Conservation (phyloP, 37 sponge, comb jelly and placozoan genomes). For the Oscarella lobularis region DNA sequence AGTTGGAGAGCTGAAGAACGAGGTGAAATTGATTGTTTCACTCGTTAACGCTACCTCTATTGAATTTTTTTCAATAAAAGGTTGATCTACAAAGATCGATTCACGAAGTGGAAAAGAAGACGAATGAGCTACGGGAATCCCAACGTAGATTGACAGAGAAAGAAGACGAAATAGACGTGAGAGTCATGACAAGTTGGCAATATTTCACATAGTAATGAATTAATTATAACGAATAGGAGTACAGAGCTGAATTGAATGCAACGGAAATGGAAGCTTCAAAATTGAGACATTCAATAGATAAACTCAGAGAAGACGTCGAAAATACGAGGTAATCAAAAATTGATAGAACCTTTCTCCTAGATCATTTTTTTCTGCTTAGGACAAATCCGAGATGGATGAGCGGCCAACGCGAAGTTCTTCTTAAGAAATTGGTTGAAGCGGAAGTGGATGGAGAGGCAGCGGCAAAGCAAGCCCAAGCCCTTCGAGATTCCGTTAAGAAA, state of each 20-base stretch:
- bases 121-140: not conserved
- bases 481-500: slow-evolving; percentile 32
- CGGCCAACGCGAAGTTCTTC: slow-evolving; percentile 25
- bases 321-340: not conserved
- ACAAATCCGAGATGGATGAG: not conserved
- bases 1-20: slow-evolving; percentile 36
- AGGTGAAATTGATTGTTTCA: slow-evolving; percentile 11
- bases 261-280: slow-evolving; percentile 22
- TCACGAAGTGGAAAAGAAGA: slow-evolving; percentile 2
- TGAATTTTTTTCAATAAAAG: too few species aligned
- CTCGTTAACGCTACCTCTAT: not conserved
- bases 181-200: too few species aligned
- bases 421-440: slow-evolving; percentile 36
- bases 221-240: too few species aligned
- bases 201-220: too few species aligned
- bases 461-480: slow-evolving; percentile 14
- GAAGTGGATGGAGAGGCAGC: slow-evolving; percentile 41
- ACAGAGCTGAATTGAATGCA: slow-evolving; percentile 18
- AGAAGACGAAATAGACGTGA: slow-evolving; percentile 3
- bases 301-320: not conserved
- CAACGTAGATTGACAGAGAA: not conserved
- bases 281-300: slow-evolving; percentile 13
- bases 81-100: not conserved
- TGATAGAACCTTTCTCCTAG: not conserved
- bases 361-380: too few species aligned